Evolutionary conservation across 2,888 invertebrate genomes (phyloP), one percentile per base, ranked within the genome.

Genomic region (Kuschelorhynchus macadamiae): DNA sequence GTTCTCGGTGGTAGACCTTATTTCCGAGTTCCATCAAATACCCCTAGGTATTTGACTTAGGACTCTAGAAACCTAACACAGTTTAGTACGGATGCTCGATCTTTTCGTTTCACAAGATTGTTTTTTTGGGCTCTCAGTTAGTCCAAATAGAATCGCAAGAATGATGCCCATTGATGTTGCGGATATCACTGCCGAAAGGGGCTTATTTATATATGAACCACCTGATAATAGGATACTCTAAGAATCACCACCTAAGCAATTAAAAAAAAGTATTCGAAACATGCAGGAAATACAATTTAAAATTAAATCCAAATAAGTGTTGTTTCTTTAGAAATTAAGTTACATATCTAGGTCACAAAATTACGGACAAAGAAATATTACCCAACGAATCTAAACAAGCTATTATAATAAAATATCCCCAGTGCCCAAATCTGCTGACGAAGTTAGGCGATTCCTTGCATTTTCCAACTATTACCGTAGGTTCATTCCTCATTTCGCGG

Each of bases 1-100:
- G 64, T 74, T 74, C 52, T 67, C 72, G 9, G 56, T 70, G 0
- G 11, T 71, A 1, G 71, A 73, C 47, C 17, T 72, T 7, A 25
- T 3, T 25, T 5, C 4, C 7, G 25, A 7, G 25, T 25, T 25
- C 7, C 25, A 25, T 25, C 25, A 25, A 25, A 7, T n/a, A n/a
- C 2, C 11, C n/a, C n/a, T 9, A 62, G 55, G 7, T 60, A 68
- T 8, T 64, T 7, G 11, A 2, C 20, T 36, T 4, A 36, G 11
- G 36, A 36, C 2, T 36, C 36, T 12, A 11, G 36, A 36, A 12
- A 36, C 12, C 3, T 7, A 2, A 36, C 36, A 7, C 12, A 11
- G 11, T 36, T 36, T 36, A 36, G 36, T 36, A 11, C 11, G 11
- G 12, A 7, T 36, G 12, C 25, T 25, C 4, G 25, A 25, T 25